phyloP scores from a whole-genome alignment of 2,888 invertebrate genomes.

The Chaetogeoica ovagalla region DNA sequence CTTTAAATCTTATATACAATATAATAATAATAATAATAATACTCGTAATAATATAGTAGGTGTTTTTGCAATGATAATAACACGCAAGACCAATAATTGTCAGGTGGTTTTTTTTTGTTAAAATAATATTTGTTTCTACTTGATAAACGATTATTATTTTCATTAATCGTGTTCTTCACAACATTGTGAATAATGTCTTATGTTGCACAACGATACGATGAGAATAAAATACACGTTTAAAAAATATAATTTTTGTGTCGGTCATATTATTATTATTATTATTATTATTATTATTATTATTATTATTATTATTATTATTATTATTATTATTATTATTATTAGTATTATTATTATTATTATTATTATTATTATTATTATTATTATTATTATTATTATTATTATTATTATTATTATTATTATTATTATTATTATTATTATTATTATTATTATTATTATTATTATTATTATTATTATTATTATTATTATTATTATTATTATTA shows the following conservation, averaged over 20 bases:
- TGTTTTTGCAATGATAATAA: too few relatives aligned
- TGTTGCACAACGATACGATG: conserved; percentile 11
- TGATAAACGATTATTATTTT: too few relatives aligned
- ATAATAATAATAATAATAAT: too few relatives aligned
- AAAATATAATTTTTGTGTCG: not conserved
- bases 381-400: not conserved
- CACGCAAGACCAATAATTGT: too few relatives aligned
- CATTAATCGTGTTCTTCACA: too few relatives aligned
- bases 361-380: not conserved
- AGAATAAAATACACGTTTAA: conserved; percentile 23
- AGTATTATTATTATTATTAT: not conserved
- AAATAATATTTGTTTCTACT: too few relatives aligned
- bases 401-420: not conserved
- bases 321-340: conserved; percentile 15
- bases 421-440: not conserved
- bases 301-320: conserved; percentile 11
- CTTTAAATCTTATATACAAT: too few relatives aligned
- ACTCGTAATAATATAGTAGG: too few relatives aligned
- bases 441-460: not conserved
- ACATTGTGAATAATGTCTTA: not conserved
- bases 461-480: not conserved
- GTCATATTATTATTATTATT: conserved; percentile 3
- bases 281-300: conserved; percentile 10
- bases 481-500: not conserved
- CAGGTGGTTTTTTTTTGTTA: too few relatives aligned